These are phyloP conservation scores for Triplophysa tibetana DNA, from an alignment of 2,113 vertebrate genomes.

Conservation along the genomic window DNA sequence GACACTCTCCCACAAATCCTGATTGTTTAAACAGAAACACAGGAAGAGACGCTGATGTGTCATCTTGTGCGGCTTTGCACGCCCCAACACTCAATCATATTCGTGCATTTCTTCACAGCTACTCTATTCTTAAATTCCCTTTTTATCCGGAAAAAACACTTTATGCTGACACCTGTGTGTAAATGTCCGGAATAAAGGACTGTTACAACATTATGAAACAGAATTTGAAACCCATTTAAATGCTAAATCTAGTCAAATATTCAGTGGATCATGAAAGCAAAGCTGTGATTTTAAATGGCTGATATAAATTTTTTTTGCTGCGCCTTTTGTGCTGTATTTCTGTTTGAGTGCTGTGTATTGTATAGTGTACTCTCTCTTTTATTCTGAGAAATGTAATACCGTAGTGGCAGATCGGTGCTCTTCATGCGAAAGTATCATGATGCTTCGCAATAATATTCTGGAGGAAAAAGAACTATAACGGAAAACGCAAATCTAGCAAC, in stretches of 20 bases:
- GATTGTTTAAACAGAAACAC: conserved; percentile 31
- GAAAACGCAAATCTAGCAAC: neutral
- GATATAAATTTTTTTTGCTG: no score
- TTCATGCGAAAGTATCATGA: neutral
- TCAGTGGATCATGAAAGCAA: no score
- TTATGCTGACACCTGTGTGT: no score
- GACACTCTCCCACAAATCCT: neutral
- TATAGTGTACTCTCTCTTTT: neutral
- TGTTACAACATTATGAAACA: no score
- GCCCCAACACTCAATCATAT: neutral
- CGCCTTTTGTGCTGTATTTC: no score
- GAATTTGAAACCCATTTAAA: no score
- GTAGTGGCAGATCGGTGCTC: neutral
- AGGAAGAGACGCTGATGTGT: conserved; percentile 39
- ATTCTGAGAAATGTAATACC: neutral
- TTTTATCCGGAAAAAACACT: neutral
- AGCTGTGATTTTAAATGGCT: no score
- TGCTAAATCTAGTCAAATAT: no score
- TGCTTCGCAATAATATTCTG: neutral
- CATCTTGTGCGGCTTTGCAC: conserved; percentile 9
- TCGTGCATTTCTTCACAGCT: conserved; percentile 1
- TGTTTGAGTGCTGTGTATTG: neutral
- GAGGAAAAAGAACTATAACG: neutral
- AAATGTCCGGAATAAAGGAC: no score
- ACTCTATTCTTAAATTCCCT: neutral